phyloP scores from a whole-genome alignment of 2,797 vertebrate species.

The Peromyscus attwateri region DNA sequence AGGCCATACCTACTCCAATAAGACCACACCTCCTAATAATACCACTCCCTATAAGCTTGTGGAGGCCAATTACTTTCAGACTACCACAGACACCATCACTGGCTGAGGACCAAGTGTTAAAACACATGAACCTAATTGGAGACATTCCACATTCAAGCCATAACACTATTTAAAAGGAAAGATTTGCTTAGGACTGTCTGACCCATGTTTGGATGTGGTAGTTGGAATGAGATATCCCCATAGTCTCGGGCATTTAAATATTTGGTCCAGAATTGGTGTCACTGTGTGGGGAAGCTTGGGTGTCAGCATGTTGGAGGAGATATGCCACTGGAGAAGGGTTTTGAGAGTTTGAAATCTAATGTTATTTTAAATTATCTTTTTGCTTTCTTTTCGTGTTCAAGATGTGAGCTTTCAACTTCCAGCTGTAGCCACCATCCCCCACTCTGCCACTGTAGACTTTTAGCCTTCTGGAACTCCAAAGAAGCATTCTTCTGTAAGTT shows the following conservation, averaged over 20 bases:
- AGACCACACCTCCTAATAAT: too few species aligned
- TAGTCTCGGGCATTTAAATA: not conserved
- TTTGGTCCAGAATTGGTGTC: too few species aligned
- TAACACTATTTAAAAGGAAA: slow-evolving; percentile 2
- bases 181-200: slow-evolving; percentile 4
- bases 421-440: too few species aligned
- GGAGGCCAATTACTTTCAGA: too few species aligned
- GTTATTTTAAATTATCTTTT: not conserved
- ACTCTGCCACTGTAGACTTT: not conserved
- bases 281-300: not conserved
- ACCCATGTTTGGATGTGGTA: not conserved
- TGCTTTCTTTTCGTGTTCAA: not conserved
- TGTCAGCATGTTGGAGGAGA: not conserved
- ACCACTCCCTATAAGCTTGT: too few species aligned
- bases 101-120: not conserved
- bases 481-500: not conserved
- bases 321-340: not conserved
- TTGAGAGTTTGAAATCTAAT: not conserved
- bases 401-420: not conserved
- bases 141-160: not conserved
- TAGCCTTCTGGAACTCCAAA: too few species aligned
- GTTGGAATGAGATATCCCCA: too few species aligned
- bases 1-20: too few species aligned
- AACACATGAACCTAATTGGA: not conserved
- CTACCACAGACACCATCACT: not conserved